Evolutionary conservation across 2,797 vertebrate species (phyloP).

Genomic region (Parauchenoglanis punctatus): DNA sequence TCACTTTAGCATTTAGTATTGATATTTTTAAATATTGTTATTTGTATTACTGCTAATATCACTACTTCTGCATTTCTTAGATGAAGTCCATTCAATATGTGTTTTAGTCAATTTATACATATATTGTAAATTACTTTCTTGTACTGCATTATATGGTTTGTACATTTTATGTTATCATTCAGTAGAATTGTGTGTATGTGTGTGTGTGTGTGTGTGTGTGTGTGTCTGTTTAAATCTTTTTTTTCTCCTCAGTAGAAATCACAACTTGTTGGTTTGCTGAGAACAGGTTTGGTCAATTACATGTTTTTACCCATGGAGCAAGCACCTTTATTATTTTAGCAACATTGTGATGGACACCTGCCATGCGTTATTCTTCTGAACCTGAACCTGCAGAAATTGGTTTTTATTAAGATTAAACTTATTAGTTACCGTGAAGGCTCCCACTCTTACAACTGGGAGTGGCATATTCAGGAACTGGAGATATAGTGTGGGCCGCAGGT

Average conservation of each 20-base stretch:
- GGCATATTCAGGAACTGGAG: background rate
- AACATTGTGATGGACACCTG: background rate
- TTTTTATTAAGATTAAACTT: background rate
- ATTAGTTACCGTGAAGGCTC: background rate
- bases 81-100: background rate
- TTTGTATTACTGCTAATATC: background rate
- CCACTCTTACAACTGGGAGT: background rate
- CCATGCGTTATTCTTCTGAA: background rate
- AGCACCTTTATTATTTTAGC: background rate
- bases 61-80: background rate
- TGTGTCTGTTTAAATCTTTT: too few relatives aligned
- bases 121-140: background rate
- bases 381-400: background rate
- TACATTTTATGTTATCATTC: background rate
- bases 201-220: too few relatives aligned
- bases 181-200: too few relatives aligned
- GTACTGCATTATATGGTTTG: too few relatives aligned
- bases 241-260: background rate
- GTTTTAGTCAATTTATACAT: background rate
- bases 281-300: background rate
- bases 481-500: constrained; percentile 21
- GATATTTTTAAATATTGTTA: background rate
- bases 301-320: background rate
- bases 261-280: background rate
- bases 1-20: too few relatives aligned